Evolutionary conservation across 2,797 vertebrate genomes (phyloP), one percentile per base, ranked within the genome.

Genomic region (Distichodus sexfasciatus): DNA sequence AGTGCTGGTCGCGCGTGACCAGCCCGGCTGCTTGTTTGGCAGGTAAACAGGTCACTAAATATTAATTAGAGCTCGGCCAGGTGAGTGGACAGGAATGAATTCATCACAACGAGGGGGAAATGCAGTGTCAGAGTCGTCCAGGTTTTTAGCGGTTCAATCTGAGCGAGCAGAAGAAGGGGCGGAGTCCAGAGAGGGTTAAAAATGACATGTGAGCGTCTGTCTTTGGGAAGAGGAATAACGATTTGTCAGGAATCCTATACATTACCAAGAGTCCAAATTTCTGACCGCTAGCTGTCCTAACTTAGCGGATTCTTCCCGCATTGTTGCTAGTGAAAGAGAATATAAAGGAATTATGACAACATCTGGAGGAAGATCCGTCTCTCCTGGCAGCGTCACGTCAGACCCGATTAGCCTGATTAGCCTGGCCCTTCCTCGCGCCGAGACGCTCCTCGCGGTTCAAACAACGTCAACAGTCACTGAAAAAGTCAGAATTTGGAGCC

Each of bases 301-400:
- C n/a, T n/a, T n/a, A n/a, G n/a, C n/a, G n/a, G n/a, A n/a, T n/a
- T n/a, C n/a, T n/a, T n/a, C n/a, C n/a, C n/a, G n/a, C n/a, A n/a
- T n/a, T n/a, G n/a, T n/a, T n/a, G n/a, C n/a, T n/a, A n/a, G n/a
- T n/a, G n/a, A n/a, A n/a, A n/a, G 58, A 14, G 59, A 74, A 35
- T 53, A 66, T 53, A 50, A 68, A 63, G 44, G 46, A 63, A 78
- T 40, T 68, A 60, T 29, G 29, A 54, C 61, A 74, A 76, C 68
- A 72, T 78, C 75, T 78, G 72, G 69, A 65, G 63, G 64, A 61
- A 64, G 64, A 69, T 46, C 29, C 44, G 4, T 21, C 69, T 64
- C 64, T 68, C 51, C 12, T 72, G 69, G 64, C 51, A 72, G 54
- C 47, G 58, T 55, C 38, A 59, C 26, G 43, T 36, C 47, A 46